Evolutionary conservation across 2,797 vertebrate genomes (phyloP), one percentile per base, ranked within the genome.

Genomic region (Poeciliopsis infans): DNA sequence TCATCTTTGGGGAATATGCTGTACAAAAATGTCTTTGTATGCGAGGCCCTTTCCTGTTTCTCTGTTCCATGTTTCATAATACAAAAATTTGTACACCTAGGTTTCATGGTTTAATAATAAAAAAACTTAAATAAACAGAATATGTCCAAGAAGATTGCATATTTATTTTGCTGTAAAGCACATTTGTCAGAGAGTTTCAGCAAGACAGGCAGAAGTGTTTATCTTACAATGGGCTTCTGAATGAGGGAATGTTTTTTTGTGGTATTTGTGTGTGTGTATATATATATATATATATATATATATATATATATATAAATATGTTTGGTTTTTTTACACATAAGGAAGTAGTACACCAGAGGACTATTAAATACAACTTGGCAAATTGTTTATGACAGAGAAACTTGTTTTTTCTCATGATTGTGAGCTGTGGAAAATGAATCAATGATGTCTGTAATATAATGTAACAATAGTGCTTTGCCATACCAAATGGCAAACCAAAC

Each of bases 1-100:
- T 95, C 94, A 94, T 95, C 94, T 95, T 95, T 94, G 88, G 93
- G 94, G 94, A 95, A 95, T 95, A 95, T 94, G 94, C 93, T 94
- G 93, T 94, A 93, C 91, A 90, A 88, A 93, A 94, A 95, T 94
- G 94, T 95, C 94, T 95, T 94, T 95, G 94, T 95, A 93, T 91
- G 88, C 89, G 79, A 78, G 79, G 77, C 80, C 81, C 80, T 92
- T 89, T 91, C 86, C 87, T 86, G 75, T 75, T 83, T 72, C 87
- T 79, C 72, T 47, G 74, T 91, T 85, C 85, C 81, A 82, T 82
- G 86, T 85, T 91, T 89, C 78, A 83, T 76, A 87, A 77, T 75
- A 81, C 79, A 80, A 53, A 64, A 89, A 83, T 84, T 80, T 80
- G 81, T 84, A 75, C 77, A 75, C 77, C 85, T 74, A 81, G 91